Evolutionary conservation across 2,113 vertebrate species (phyloP).

Genomic region (Neomonachus schauinslandi): DNA sequence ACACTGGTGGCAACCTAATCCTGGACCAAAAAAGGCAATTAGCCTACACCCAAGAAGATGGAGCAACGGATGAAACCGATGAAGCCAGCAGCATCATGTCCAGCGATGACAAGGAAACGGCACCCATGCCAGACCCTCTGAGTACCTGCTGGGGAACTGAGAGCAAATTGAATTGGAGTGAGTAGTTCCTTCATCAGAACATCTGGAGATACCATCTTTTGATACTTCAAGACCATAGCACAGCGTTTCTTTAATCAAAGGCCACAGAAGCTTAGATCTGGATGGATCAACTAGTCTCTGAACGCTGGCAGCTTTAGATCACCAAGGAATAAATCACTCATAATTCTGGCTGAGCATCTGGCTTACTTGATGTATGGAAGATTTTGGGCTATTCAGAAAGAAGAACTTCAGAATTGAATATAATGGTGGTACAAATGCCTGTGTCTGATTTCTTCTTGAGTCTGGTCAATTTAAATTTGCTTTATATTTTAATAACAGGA

Average conservation of each 20-base stretch:
- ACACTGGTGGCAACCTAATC: neutral
- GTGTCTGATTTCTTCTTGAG: neutral
- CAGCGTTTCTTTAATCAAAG: neutral
- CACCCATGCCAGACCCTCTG: neutral
- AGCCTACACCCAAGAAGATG: neutral
- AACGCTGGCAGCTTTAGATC: neutral
- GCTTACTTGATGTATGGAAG: neutral
- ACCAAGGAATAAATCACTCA: neutral
- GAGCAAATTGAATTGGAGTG: neutral
- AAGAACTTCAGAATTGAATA: constrained; percentile 12
- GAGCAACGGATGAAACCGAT: neutral
- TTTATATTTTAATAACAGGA: constrained; percentile 4
- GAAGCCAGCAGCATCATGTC: neutral
- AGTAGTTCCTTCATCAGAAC: neutral
- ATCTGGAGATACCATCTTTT: neutral
- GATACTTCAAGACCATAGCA: neutral
- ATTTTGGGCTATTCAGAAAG: neutral
- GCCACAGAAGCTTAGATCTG: neutral
- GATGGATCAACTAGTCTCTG: neutral
- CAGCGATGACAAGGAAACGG: neutral
- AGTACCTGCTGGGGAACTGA: neutral
- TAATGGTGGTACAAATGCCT: neutral
- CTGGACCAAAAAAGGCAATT: neutral
- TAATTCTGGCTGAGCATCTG: neutral
- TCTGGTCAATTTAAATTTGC: neutral